Conservation (phyloP, 2,797 vertebrate species). For the Merluccius polli region DNA sequence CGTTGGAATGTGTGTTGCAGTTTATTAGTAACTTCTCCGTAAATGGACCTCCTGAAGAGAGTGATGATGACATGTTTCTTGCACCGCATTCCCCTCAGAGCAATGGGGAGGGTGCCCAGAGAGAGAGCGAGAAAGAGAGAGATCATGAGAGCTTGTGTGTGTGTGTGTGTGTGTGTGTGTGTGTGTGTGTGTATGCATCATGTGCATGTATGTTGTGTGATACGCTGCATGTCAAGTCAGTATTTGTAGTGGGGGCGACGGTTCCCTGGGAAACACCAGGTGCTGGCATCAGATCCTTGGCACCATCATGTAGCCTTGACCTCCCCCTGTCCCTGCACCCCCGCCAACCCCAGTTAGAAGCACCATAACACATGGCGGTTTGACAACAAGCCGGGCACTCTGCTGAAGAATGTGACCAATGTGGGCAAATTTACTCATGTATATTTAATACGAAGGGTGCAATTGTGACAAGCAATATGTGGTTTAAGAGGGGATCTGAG, state of each 20-base stretch:
- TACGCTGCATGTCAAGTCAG: conserved; percentile 58
- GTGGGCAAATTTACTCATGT: conserved; percentile 6
- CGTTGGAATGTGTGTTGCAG: conserved; percentile 53
- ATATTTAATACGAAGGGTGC: conserved; percentile 22
- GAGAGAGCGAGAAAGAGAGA: conserved; percentile 26
- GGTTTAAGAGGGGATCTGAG: background rate
- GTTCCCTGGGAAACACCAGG: conserved; percentile 58
- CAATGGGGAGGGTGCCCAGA: conserved; percentile 34
- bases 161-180: conserved; percentile 22
- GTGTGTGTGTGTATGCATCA: conserved; percentile 7
- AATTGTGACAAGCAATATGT: background rate
- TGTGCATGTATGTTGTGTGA: conserved; percentile 38
- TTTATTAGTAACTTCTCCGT: conserved; percentile 63
- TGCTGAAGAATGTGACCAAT: conserved; percentile 28
- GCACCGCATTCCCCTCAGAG: conserved; percentile 54
- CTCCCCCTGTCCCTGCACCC: conserved; percentile 49
- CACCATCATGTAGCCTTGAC: conserved; percentile 55
- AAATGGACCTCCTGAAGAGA: conserved; percentile 70
- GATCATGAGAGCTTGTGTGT: conserved; percentile 10
- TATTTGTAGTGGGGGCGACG: conserved; percentile 49
- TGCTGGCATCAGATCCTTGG: conserved; percentile 67
- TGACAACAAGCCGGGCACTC: conserved; percentile 45
- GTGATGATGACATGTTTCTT: conserved; percentile 69
- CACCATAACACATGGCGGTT: conserved; percentile 37
- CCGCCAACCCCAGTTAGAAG: conserved; percentile 50